Conservation (phyloP, 2,113 vertebrate species). For the Galemys pyrenaicus region DNA sequence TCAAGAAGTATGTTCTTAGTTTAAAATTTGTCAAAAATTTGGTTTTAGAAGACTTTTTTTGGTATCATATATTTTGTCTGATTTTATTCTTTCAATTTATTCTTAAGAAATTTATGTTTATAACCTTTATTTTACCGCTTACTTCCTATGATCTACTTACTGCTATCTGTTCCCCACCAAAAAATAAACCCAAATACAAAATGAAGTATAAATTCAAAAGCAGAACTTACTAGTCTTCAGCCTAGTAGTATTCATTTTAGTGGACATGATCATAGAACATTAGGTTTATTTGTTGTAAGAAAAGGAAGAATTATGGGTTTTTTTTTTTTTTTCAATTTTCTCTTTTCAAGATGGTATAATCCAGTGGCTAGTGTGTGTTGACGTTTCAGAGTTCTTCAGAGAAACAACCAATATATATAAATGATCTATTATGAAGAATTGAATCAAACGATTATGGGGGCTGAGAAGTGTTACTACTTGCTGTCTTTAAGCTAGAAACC, state of each 20-base stretch:
- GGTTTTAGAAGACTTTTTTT: conserved; percentile 29
- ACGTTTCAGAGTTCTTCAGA: neutral
- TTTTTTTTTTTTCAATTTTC: too few relatives aligned
- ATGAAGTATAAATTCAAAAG: conserved; percentile 3
- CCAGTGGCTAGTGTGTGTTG: neutral
- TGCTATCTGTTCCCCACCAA: neutral
- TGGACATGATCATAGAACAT: neutral
- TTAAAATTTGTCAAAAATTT: conserved; percentile 45
- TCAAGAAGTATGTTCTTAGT: conserved; percentile 7
- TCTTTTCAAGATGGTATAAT: neutral
- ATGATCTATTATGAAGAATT: conserved; percentile 1
- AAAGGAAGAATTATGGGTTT: neutral
- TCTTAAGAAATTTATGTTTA: too few relatives aligned
- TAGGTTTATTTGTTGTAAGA: neutral
- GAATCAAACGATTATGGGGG: neutral
- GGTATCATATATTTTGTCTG: neutral
- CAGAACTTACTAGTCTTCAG: neutral
- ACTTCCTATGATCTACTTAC: neutral
- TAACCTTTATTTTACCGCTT: neutral
- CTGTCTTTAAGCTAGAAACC: neutral
- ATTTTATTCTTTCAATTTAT: neutral
- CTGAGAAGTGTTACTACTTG: neutral
- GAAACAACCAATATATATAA: neutral
- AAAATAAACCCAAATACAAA: neutral
- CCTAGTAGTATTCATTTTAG: neutral